These are phyloP conservation scores for Danaus plexippus DNA, from an alignment of 1,140 invertebrate genomes.

Conservation along the genomic window DNA sequence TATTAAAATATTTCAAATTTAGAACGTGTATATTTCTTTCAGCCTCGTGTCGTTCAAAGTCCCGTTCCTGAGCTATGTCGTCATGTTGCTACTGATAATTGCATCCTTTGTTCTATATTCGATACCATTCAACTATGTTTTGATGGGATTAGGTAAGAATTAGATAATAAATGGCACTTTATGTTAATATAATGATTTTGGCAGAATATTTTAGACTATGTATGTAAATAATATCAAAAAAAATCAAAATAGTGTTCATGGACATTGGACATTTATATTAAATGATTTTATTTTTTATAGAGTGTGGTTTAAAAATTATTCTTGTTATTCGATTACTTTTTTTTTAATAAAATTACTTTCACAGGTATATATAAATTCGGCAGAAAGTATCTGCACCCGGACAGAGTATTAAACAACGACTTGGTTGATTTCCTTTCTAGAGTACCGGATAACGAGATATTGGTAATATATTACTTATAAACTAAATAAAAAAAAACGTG, in stretches of 20 bases:
- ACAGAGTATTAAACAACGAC: conserved; percentile 96
- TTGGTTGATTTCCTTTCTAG: conserved; percentile 94
- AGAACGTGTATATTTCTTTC: conserved; percentile 40
- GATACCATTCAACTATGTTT: conserved; percentile 90
- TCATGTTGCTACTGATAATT: conserved; percentile 79
- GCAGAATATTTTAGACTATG: no score
- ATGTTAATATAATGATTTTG: no score
- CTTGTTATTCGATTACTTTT: no score
- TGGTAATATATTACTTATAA: conserved; percentile 72
- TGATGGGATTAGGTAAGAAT: conserved; percentile 75
- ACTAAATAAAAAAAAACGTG: conserved; percentile 1
- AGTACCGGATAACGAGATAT: conserved; percentile 93
- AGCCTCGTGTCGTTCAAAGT: conserved; percentile 97
- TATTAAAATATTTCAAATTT: no score
- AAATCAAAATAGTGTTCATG: no score
- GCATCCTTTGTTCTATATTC: conserved; percentile 85
- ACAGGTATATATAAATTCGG: conserved; percentile 98
- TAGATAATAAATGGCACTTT: neutral
- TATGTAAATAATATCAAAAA: no score
- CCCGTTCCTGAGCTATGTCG: conserved; percentile 93
- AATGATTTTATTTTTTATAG: no score
- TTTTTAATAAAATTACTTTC: conserved; percentile 27
- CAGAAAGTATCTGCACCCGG: conserved; percentile 89
- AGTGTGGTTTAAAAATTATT: no score
- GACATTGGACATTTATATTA: neutral